Evolutionary conservation across 2,888 invertebrate genomes (phyloP).

Genomic region (Oscheius sp.): DNA sequence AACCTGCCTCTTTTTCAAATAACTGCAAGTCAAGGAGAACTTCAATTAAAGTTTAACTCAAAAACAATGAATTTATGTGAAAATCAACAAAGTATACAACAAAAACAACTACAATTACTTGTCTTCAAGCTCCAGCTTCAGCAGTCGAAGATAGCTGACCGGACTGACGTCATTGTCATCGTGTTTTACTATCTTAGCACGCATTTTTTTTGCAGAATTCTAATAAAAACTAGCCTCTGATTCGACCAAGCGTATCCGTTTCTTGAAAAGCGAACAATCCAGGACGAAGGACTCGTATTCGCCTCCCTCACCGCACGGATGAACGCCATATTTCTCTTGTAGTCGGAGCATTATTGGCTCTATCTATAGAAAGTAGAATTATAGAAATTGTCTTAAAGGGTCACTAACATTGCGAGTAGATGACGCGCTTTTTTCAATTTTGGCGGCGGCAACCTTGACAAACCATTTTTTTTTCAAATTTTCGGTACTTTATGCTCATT

Average conservation of each 20-base stretch:
- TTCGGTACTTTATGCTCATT: too few species aligned
- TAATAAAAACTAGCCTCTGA: conserved; percentile 40
- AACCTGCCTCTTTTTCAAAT: too few species aligned
- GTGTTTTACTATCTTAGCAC: conserved; percentile 83
- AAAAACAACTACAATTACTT: conserved; percentile 73
- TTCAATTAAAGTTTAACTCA: too few species aligned
- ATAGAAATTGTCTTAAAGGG: too few species aligned
- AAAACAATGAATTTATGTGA: too few species aligned
- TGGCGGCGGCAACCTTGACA: too few species aligned
- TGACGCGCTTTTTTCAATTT: too few species aligned
- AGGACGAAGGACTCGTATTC: conserved; percentile 98
- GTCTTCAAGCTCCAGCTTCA: conserved; percentile 84
- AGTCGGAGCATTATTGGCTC: conserved; percentile 88
- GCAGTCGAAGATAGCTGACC: conserved; percentile 91
- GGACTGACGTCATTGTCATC: conserved; percentile 92
- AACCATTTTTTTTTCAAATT: too few species aligned
- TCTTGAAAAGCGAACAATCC: conserved; percentile 92
- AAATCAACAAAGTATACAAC: neutral
- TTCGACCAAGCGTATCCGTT: conserved; percentile 49
- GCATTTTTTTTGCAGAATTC: neutral
- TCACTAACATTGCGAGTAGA: too few species aligned
- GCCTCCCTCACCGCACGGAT: conserved; percentile 97
- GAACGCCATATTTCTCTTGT: conserved; percentile 92
- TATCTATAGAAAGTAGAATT: conserved; percentile 77
- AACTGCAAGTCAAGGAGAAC: too few species aligned